Evolutionary conservation across 1,140 invertebrate species (phyloP).

Genomic region (Teleogryllus occipitalis): DNA sequence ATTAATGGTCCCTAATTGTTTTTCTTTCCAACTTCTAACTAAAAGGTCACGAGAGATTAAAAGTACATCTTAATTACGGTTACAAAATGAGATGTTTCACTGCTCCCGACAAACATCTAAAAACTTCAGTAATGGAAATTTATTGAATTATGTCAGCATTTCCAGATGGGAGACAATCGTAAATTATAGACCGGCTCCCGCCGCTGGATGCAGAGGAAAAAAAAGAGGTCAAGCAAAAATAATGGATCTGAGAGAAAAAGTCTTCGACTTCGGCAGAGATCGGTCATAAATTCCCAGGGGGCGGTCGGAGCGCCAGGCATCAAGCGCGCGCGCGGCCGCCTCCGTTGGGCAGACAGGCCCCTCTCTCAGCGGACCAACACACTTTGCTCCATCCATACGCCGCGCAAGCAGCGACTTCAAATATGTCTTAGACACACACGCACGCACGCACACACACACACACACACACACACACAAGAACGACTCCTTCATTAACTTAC

Average conservation of each 20-base stretch:
- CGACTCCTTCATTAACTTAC: no score
- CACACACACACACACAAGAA: no score
- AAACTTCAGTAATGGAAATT: slow-evolving; percentile 5
- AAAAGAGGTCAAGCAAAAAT: not conserved
- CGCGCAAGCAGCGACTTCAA: no score
- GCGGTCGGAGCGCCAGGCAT: not conserved
- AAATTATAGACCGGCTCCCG: not conserved
- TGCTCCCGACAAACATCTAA: not conserved
- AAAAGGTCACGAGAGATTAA: not conserved
- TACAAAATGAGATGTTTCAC: not conserved
- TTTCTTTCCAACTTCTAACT: not conserved
- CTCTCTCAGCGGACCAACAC: no score
- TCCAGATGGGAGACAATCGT: slow-evolving; percentile 3
- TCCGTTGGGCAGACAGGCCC: not conserved
- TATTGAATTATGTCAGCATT: not conserved
- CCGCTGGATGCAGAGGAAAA: not conserved
- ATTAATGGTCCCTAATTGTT: slow-evolving; percentile 5
- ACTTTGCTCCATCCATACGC: no score
- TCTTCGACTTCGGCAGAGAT: not conserved
- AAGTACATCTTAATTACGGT: slow-evolving; percentile 1
- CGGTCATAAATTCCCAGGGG: not conserved
- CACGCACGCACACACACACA: no score
- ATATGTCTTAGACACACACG: no score
- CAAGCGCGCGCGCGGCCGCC: not conserved
- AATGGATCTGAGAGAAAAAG: not conserved